Percentiles rank a stretch among this genome's conserved stretches.
phyloP scores from a whole-genome alignment of 2,797 vertebrate genomes.

The Muraenolepis orangiensis region DNA sequence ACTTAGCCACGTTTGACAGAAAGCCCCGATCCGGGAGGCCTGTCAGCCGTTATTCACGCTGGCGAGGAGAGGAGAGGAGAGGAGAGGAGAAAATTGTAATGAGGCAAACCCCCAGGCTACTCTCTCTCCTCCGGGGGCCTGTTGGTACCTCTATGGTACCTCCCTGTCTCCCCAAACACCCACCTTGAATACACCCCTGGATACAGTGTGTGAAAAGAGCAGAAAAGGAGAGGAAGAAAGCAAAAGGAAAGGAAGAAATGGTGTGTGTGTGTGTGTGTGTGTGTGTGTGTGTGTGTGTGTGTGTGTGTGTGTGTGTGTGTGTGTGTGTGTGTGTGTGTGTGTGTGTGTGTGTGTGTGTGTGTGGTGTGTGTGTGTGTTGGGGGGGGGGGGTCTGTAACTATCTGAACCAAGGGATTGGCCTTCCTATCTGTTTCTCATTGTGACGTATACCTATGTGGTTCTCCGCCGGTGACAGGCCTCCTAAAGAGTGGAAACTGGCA shows the following conservation, averaged over 20 bases:
- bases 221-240: not conserved
- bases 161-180: not conserved
- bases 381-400: conserved; percentile 21
- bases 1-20: not conserved
- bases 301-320: conserved; percentile 18
- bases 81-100: too few relatives aligned
- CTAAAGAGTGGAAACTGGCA: conserved; percentile 67
- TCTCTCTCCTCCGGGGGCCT: not conserved
- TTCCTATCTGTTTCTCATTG: conserved; percentile 74
- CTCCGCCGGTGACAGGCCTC: conserved; percentile 66
- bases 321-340: conserved; percentile 18
- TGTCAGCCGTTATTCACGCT: too few relatives aligned
- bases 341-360: conserved; percentile 27
- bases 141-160: not conserved
- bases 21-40: not conserved
- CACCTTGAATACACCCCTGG: not conserved
- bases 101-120: too few relatives aligned
- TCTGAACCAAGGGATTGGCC: conserved; percentile 55
- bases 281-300: conserved; percentile 14
- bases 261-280: not conserved
- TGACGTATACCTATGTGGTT: conserved; percentile 53
- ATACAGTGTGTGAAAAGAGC: not conserved
- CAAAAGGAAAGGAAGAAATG: not conserved
- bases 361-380: conserved; percentile 13
- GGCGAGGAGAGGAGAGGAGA: too few relatives aligned